phyloP scores from a whole-genome alignment of 1,140 invertebrate species.

The Microplitis mediator region DNA sequence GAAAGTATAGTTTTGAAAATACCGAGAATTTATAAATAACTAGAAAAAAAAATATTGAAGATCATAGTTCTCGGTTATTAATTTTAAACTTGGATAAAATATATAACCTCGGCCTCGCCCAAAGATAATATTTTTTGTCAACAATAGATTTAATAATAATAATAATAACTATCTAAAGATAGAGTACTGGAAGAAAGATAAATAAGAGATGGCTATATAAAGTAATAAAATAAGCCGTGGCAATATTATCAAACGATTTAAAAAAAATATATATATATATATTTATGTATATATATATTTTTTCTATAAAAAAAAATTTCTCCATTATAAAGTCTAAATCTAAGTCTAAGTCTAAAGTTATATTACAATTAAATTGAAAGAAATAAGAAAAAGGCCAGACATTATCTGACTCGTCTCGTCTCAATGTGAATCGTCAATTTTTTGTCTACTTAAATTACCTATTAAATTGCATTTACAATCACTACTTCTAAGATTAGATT shows the following conservation, averaged over 20 bases:
- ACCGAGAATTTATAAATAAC: constrained; percentile 1
- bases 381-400: constrained; percentile 17
- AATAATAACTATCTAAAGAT: neutral
- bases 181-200: neutral
- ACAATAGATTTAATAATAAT: constrained; percentile 13
- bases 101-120: constrained; percentile 27
- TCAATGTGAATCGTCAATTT: constrained; percentile 28
- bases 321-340: no score
- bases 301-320: constrained; percentile 5
- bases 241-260: neutral
- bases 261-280: constrained; percentile 10
- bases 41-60: neutral
- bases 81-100: constrained; percentile 12
- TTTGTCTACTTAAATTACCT: constrained; percentile 33
- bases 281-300: neutral
- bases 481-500: constrained; percentile 55
- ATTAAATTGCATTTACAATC: constrained; percentile 48
- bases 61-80: neutral
- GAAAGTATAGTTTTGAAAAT: constrained; percentile 17
- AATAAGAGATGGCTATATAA: neutral
- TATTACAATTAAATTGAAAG: neutral
- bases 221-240: neutral
- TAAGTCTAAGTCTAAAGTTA: no score
- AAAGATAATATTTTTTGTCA: constrained; percentile 32
- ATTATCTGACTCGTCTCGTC: constrained; percentile 19